Conservation (phyloP, 2,888 invertebrate species). For the Trichacis sp. region DNA sequence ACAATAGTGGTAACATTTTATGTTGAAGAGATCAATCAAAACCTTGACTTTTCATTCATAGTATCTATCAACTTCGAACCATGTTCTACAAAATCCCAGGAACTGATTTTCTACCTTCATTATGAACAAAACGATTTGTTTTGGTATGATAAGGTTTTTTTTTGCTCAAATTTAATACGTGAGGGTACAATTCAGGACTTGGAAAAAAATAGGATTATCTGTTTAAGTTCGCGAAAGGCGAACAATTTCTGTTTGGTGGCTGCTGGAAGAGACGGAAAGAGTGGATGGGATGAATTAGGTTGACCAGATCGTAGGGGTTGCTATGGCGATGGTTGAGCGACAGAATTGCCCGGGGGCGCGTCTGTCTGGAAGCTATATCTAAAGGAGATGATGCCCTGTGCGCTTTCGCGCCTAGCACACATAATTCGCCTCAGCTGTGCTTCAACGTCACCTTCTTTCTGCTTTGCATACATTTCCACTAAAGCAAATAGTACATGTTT, state of each 20-base stretch:
- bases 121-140: too few relatives aligned
- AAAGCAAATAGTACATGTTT: too few relatives aligned
- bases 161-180: too few relatives aligned
- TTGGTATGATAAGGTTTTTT: too few relatives aligned
- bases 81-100: too few relatives aligned
- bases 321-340: constrained; percentile 59
- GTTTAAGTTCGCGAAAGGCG: not conserved
- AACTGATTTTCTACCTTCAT: too few relatives aligned
- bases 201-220: not conserved
- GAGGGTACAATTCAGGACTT: too few relatives aligned
- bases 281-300: constrained; percentile 43
- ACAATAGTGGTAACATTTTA: too few relatives aligned
- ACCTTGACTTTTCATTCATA: too few relatives aligned
- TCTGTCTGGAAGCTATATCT: constrained; percentile 59
- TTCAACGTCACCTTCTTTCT: constrained; percentile 7
- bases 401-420: constrained; percentile 19
- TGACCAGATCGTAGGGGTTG: constrained; percentile 58
- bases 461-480: constrained; percentile 32
- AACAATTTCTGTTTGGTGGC: not conserved
- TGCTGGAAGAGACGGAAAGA: constrained; percentile 11
- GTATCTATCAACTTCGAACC: too few relatives aligned
- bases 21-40: too few relatives aligned
- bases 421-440: constrained; percentile 48
- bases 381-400: constrained; percentile 55
- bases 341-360: constrained; percentile 53